A percentile compares a stretch with the other conserved stretches of the same genome.
Evolutionary conservation across 2,888 invertebrate genomes (phyloP).

Genomic region (Monoplex corrugatus): DNA sequence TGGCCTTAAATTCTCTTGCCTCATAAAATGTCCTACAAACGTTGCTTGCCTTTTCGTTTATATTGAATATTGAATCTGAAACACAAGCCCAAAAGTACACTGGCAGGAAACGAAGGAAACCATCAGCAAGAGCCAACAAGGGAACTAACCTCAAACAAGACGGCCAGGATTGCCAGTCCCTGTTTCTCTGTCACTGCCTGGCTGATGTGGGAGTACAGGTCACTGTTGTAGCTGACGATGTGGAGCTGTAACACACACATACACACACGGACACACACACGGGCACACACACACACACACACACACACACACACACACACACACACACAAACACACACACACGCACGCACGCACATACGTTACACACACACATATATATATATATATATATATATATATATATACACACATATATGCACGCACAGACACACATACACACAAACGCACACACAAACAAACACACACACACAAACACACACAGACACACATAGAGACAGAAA

Average conservation of each 20-base stretch:
- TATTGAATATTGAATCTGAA: too few species aligned
- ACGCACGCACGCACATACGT: too few species aligned
- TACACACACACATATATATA: too few species aligned
- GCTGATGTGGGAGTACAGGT: constrained; percentile 82
- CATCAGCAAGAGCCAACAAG: too few species aligned
- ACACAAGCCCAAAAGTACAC: too few species aligned
- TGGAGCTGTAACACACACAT: constrained; percentile 84
- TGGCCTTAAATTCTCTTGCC: too few species aligned
- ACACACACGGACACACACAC: constrained; percentile 56
- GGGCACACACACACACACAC: constrained; percentile 10
- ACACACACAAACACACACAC: background rate
- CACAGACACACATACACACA: background rate
- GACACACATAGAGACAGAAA: background rate
- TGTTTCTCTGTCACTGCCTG: constrained; percentile 84
- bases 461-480: background rate
- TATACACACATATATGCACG: background rate
- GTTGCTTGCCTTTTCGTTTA: too few species aligned
- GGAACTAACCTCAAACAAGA: constrained; percentile 84
- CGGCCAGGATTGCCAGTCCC: constrained; percentile 86
- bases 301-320: constrained; percentile 20
- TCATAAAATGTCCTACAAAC: too few species aligned
- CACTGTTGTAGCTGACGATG: constrained; percentile 88
- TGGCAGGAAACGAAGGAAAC: too few species aligned
- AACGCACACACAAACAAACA: background rate
- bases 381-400: background rate